Base-by-base conservation (phyloP, 2,797 vertebrate genomes). In the Alauda arvensis region DNA sequence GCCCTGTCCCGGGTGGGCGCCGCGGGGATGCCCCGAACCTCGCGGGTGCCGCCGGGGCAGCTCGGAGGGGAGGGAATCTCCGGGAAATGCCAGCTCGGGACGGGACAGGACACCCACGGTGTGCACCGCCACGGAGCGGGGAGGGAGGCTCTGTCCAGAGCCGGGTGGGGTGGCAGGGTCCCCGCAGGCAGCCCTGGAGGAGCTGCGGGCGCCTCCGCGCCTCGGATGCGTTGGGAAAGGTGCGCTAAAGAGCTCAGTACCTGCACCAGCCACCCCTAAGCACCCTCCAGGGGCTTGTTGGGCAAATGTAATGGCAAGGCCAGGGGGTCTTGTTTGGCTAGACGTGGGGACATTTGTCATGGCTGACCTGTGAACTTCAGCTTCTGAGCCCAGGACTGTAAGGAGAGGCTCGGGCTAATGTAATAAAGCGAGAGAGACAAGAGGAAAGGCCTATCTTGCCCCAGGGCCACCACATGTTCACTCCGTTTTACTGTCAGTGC, bases 341-440 rank as follows among this genome's bases (percentile, higher is more conserved):
- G 95, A 96, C 97, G 92, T 90, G 90, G 96, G 96, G 96, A 97
- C 97, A 97, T 96, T 97, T 97, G 97, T 97, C 97, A 97, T 92
- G 95, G 92, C 94, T 97, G 96, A 98, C 96, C 97, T 96, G 87
- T 96, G 95, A 95, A 96, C 96, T 96, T 96, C 85, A 92, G 95
- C 95, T 96, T 95, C 96, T 95, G 95, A 96, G 96, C 96, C 94
- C 95, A 94, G 93, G 91, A 95, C 87, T 89, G 91, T 91, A 93
- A 93, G 88, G 90, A 95, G 95, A 95, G 94, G 80, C 95, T 95
- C 40, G 93, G 89, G 91, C 96, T 97, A 96, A 97, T 97, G 97
- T 92, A 96, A 97, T 97, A 96, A 97, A 97, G 96, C 85, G 43
- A 92, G 87, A 93, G 94, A 95, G 96, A 97, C 96, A 96, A 95